Evolutionary conservation across 2,888 invertebrate species (phyloP), one percentile per base, ranked within the genome.

Genomic region (Parnassius apollo): DNA sequence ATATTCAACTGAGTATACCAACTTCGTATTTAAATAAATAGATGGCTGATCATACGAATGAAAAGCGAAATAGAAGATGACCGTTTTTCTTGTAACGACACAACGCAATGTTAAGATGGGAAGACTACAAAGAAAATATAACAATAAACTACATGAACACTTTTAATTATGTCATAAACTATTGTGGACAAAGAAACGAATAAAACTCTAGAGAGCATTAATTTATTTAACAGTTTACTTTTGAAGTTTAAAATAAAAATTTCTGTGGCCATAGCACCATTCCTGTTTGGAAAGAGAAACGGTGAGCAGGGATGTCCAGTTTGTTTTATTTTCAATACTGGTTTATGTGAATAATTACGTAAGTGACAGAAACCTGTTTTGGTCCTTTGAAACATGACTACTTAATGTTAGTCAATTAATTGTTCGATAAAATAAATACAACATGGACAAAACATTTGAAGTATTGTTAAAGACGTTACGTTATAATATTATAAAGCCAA

Each of bases 201-300:
- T 70, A 73, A 74, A 74, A 73, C 65, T 65, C 64, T 65, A 65
- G 54, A 8, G 9, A 8, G 61, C 64, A 72, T 76, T 74, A 64
- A 72, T 76, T 74, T 74, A 78, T 74, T 35, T 65, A 67, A 69
- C 70, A 63, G 61, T 57, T 59, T 65, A 55, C 62, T 70, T 75
- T 70, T 75, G 68, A 70, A 77, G 75, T 72, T 77, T 74, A 75
- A 81, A 81, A 80, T 82, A 80, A 71, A 73, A 68, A 62, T 13
- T 3, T 7, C 3, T 9, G 51, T 11, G 9, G n/a, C 13, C 7
- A 13, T 1, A 49, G 45, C 49, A 49, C 42, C 42, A 9, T 25
- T 48, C 42, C 44, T 63, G 55, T 55, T 54, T 59, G 57, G 50
- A 57, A 64, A 62, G 4, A 35, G 35, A 35, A 35, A 35, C 35